Percentiles rank a stretch among this genome's conserved stretches.
Conservation (phyloP, 2,888 invertebrate species). For the Tenthredo amoena region DNA sequence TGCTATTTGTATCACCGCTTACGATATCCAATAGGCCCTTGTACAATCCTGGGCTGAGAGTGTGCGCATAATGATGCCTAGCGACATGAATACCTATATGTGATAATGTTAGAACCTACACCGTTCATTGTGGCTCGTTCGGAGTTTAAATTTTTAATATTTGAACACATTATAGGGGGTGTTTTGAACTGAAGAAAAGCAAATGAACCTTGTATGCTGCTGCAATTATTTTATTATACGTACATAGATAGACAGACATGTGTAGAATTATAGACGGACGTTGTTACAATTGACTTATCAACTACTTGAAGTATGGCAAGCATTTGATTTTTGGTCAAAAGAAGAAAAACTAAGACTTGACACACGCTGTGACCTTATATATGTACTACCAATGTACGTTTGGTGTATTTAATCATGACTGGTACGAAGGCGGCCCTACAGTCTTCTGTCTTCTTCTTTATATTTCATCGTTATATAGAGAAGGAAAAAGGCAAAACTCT, state of each 20-base stretch:
- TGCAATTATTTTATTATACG: background rate
- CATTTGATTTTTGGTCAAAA: background rate
- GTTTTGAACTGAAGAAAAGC: conserved; percentile 29
- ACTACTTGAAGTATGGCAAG: background rate
- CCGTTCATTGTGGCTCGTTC: background rate
- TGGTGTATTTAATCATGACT: no score
- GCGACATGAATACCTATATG: background rate
- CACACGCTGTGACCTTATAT: background rate
- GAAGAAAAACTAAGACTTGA: background rate
- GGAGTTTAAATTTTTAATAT: conserved; percentile 1
- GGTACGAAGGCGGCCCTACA: no score
- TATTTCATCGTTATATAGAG: no score
- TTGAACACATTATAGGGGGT: conserved; percentile 7
- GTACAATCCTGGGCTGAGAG: background rate
- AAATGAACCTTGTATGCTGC: conserved; percentile 1
- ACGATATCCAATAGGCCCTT: background rate
- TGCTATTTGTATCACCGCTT: background rate
- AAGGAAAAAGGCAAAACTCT: no score
- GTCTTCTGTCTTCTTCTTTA: no score
- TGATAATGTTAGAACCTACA: background rate
- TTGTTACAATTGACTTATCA: background rate
- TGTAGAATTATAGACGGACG: background rate
- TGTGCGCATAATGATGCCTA: background rate
- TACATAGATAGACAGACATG: background rate
- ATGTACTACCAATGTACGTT: no score